Evolutionary conservation across 1,140 invertebrate species (phyloP), one percentile per base, ranked within the genome.

Genomic region (Hylyphantes graminicola): DNA sequence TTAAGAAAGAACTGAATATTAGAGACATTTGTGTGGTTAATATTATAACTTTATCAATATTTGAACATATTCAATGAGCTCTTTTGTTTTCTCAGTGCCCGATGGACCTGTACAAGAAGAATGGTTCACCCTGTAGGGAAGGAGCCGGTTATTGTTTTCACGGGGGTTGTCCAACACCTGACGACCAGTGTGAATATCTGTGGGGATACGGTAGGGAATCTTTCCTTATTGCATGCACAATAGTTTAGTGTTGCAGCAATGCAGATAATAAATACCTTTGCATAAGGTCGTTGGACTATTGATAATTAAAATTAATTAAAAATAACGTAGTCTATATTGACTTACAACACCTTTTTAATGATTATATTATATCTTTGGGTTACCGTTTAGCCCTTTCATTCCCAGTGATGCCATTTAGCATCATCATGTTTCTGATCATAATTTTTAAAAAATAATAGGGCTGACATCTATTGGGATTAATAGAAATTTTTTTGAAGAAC

Each of bases 81-180:
- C 77, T 53, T 11, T 70, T 65, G 87, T 87, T 59, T 92, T 57
- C 7, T 19, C 51, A 96, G 85, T 99, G 97, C 91, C 97, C 97
- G 0, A 85, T 89, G 7, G 96, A 99, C 89, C 93, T 96, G 2
- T 94, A 94, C 89, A 94, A 96, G 87, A 97, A 97, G 90, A 98
- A 98, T 89, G 97, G 97, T 0, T 94, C 93, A 59, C 91, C 93
- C 0, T 98, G 97, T 89, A 93, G 92, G 54, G 88, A 89, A 54
- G 89, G 91, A 61, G 91, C 91, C 85, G 95, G 96, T 0, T 96
- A 94, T 89, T 98, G 97, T 90, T 97, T 96, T 89, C 94, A 95
- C 87, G 97, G 97, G 0, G 91, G 93, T 59, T 99, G 97, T 89
- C 96, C 97, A 0, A 96, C 96, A 5, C 89, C 96, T 11, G 92